Percentiles rank a stretch among this genome's conserved stretches.
phyloP scores from a whole-genome alignment of 2,113 vertebrate genomes.

The Gymnobelideus leadbeateri region DNA sequence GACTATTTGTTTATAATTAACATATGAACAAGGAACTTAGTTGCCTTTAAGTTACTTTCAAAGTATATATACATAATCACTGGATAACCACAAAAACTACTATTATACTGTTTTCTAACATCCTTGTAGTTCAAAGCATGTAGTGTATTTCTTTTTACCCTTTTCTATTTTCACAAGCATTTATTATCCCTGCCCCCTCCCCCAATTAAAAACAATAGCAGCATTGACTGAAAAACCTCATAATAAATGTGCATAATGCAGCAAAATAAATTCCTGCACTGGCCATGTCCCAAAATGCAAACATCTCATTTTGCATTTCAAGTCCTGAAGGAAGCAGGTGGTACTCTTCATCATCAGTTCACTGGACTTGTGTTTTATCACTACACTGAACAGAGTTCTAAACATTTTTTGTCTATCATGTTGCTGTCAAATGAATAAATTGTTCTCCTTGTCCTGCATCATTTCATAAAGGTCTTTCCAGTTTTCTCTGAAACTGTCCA shows the following conservation, averaged over 20 bases:
- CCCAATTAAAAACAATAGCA: background rate
- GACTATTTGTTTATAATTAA: constrained; percentile 3
- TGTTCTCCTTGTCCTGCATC: background rate
- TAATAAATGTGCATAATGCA: background rate
- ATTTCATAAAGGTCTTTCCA: background rate
- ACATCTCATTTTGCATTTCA: background rate
- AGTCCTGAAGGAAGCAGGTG: background rate
- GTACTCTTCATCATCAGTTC: background rate
- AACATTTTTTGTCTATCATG: background rate
- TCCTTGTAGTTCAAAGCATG: background rate
- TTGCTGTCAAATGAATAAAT: background rate
- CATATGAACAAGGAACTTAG: background rate
- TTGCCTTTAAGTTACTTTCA: background rate
- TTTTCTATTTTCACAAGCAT: background rate
- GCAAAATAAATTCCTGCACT: background rate
- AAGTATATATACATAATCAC: background rate
- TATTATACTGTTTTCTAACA: background rate
- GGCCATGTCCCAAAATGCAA: background rate
- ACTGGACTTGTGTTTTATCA: background rate
- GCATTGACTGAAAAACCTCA: background rate
- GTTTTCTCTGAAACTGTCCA: background rate
- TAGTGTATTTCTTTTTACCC: background rate
- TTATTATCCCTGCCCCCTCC: background rate
- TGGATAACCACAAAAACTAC: background rate
- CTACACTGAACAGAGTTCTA: background rate